phyloP scores from a whole-genome alignment of 1,140 invertebrate genomes.

The Bombus breviceps region DNA sequence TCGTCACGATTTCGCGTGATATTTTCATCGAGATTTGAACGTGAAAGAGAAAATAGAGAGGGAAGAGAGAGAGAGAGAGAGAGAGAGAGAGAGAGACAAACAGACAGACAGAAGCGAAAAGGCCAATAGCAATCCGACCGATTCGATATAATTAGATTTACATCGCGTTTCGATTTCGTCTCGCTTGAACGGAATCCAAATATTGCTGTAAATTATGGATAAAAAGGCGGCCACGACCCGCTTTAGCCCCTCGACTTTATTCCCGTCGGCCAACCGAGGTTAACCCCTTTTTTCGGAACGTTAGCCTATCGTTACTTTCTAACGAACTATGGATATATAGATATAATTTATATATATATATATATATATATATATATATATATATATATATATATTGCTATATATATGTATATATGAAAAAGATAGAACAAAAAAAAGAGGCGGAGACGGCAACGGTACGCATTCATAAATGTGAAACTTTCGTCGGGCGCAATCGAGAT shows the following conservation, averaged over 20 bases:
- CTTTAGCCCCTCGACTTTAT: conserved; percentile 52
- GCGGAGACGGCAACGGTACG: background rate
- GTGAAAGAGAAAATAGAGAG: background rate
- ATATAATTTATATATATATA: background rate
- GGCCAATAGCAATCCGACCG: background rate
- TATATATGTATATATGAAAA: background rate
- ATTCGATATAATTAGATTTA: conserved; percentile 65
- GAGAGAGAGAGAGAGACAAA: background rate
- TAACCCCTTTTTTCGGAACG: conserved; percentile 44
- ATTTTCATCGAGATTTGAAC: background rate
- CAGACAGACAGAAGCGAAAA: background rate
- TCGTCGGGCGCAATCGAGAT: conserved; percentile 43
- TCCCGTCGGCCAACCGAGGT: conserved; percentile 20
- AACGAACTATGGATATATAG: conserved; percentile 18
- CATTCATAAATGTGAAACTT: conserved; percentile 45
- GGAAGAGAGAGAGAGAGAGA: background rate
- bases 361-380: too few relatives aligned
- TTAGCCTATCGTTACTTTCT: conserved; percentile 45
- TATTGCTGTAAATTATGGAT: conserved; percentile 59
- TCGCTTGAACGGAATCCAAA: conserved; percentile 63
- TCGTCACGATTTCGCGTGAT: background rate
- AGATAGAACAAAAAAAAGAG: background rate
- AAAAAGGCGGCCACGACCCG: conserved; percentile 58
- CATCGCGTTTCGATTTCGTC: conserved; percentile 31
- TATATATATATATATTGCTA: too few relatives aligned